phyloP scores from a whole-genome alignment of 2,888 invertebrate species.

The Myathropa florea region DNA sequence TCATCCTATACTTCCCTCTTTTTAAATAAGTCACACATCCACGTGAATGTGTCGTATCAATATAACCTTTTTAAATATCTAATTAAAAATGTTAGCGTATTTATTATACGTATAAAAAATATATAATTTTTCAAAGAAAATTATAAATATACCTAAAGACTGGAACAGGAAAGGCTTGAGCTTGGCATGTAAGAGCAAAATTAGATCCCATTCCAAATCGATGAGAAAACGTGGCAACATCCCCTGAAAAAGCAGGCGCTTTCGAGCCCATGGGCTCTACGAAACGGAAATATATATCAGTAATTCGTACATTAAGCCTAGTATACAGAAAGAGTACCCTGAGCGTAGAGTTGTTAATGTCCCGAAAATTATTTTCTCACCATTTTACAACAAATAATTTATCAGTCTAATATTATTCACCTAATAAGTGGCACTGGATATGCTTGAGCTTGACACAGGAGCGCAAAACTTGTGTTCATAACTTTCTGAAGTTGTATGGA shows the following conservation, averaged over 20 bases:
- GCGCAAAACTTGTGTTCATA: slow-evolving; percentile 70
- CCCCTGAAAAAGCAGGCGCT: slow-evolving; percentile 82
- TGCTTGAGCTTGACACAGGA: slow-evolving; percentile 81
- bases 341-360: too few species aligned
- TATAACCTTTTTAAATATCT: too few species aligned
- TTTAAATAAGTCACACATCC: too few species aligned
- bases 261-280: slow-evolving; percentile 83
- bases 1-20: too few species aligned
- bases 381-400: too few species aligned
- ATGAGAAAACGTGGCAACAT: slow-evolving; percentile 77
- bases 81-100: too few species aligned
- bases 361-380: too few species aligned
- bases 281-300: neutral
- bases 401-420: slow-evolving; percentile 72
- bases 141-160: slow-evolving; percentile 83
- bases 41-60: too few species aligned
- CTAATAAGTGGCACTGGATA: slow-evolving; percentile 81
- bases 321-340: neutral
- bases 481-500: slow-evolving; percentile 73
- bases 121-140: neutral
- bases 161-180: slow-evolving; percentile 86
- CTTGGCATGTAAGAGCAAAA: slow-evolving; percentile 84
- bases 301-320: neutral
- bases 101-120: too few species aligned
- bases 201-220: slow-evolving; percentile 74